phyloP scores from a whole-genome alignment of 2,797 vertebrate species.

The Hapalemur alaotrensis region DNA sequence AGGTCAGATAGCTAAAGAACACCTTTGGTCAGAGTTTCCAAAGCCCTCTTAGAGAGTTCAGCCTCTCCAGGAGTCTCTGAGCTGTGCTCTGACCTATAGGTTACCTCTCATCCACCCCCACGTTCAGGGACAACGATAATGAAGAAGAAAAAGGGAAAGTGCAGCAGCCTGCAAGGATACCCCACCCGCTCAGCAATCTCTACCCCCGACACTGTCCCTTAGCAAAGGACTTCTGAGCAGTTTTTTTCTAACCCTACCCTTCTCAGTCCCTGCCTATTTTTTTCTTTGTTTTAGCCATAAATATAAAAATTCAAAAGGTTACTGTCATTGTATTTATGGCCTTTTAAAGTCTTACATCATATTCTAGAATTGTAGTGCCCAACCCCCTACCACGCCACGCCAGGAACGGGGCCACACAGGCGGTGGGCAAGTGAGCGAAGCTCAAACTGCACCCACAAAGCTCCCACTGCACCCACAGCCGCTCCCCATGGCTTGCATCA shows the following conservation, averaged over 20 bases:
- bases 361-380: not conserved
- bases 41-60: not conserved
- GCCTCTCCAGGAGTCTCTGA: not conserved
- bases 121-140: not conserved
- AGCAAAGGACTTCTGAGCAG: not conserved
- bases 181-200: not conserved
- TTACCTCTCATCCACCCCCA: not conserved
- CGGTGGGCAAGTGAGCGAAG: no score
- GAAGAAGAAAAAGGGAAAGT: not conserved
- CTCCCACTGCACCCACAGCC: no score
- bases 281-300: not conserved
- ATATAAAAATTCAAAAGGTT: slow-evolving; percentile 30
- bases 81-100: not conserved
- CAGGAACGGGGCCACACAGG: no score
- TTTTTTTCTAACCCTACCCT: not conserved
- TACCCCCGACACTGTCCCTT: not conserved
- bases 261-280: not conserved
- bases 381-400: no score
- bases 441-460: no score
- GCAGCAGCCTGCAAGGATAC: not conserved
- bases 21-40: not conserved
- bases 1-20: not conserved
- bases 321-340: not conserved
- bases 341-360: not conserved
- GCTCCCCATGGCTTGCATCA: no score